Evolutionary conservation across 2,113 vertebrate genomes (phyloP).

Genomic region (Ptychochromis oligacanthus): DNA sequence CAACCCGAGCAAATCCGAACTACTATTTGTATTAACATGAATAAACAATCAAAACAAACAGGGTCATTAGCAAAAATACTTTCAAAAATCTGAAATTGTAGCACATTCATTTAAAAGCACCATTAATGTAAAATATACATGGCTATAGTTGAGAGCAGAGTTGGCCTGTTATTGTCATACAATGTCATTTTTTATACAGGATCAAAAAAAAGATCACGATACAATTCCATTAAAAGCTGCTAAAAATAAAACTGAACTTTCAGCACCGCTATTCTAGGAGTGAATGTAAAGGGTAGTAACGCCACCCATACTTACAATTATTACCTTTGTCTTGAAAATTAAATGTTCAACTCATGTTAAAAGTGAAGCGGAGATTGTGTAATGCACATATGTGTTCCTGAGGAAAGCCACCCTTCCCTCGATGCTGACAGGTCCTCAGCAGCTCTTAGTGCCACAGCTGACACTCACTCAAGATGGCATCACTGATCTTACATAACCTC

Average conservation of each 20-base stretch:
- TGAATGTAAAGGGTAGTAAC: background rate
- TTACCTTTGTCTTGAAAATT: background rate
- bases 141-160: background rate
- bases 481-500: conserved; percentile 56
- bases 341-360: background rate
- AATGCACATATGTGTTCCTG: background rate
- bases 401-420: background rate
- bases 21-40: background rate
- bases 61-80: too few species aligned
- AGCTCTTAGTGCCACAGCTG: conserved; percentile 17
- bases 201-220: background rate
- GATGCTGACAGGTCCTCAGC: conserved; percentile 34
- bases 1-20: background rate
- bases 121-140: too few species aligned
- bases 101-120: background rate
- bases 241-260: background rate
- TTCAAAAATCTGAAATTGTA: background rate
- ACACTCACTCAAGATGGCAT: conserved; percentile 38
- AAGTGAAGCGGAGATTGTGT: background rate
- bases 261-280: background rate
- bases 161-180: background rate
- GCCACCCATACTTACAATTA: background rate
- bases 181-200: background rate
- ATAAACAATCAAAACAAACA: too few species aligned
- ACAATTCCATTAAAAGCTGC: background rate